Evolutionary conservation across 2,113 vertebrate genomes (phyloP), one percentile per base, ranked within the genome.

Genomic region (Zootoca vivipara): DNA sequence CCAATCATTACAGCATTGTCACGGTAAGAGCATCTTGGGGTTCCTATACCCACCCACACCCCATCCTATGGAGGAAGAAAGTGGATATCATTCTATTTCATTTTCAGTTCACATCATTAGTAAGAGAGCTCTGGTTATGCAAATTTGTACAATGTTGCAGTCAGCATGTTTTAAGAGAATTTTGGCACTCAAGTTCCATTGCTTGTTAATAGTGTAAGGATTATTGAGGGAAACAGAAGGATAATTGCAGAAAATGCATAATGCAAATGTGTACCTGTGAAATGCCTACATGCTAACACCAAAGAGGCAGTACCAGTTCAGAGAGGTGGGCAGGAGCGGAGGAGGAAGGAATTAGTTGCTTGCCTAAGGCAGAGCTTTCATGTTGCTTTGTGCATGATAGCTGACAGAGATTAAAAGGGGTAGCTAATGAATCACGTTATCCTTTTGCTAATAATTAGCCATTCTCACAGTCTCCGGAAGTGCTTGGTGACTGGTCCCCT

Each of bases 1-100:
- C 99, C 82, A 99, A 99, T 95, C 99, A 99, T 95, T 99, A 99
- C 95, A 98, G 97, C 91, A 98, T 99, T 7, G 98, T 98, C 85
- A 99, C 99, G 82, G 99, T 99, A 96, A 98, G 98, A 86, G 42
- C 64, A 78, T 33, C 83, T 42, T 86, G 0, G 87, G 56, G 87
- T 78, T 35, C 67, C 0, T 79, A 1, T 67, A 5, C 38, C 18
- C 58, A 42, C 42, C 5, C 40, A 42, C 40, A 42, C 35, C 28
- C 3, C 1, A 38, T 3, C 24, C 1, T 73, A 22, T 84, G 35
- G 40, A 91, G 8, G 46, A 38, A 40, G 72, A 40, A 18, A 6
- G 40, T 33, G 5, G 52, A 16, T 87, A 80, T 79, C 56, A 56
- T 70, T 46, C 26, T 20, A 42, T 83, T 69, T 70, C 42, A 70